Evolutionary conservation across 2,888 invertebrate species (phyloP).

Genomic region (Acanthosepion pharaonis): DNA sequence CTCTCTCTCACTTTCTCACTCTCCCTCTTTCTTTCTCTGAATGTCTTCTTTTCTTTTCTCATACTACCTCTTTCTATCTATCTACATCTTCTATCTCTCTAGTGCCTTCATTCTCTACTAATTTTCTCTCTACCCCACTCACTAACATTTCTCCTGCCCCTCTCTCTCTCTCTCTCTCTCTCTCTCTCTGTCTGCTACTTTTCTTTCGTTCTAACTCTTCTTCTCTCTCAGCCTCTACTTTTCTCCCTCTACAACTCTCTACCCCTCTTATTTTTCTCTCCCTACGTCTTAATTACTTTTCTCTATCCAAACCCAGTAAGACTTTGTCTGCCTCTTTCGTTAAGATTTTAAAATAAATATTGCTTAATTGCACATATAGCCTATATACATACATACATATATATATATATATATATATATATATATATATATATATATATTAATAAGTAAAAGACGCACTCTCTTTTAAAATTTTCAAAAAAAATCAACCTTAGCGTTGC

Average conservation of each 20-base stretch:
- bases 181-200: too few species aligned
- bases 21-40: background rate
- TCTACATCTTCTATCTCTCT: background rate
- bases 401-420: too few species aligned
- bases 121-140: background rate
- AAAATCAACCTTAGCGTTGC: too few species aligned
- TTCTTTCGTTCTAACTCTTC: background rate
- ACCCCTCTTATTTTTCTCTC: background rate
- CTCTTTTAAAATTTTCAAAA: too few species aligned
- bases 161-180: too few species aligned
- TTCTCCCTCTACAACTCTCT: background rate
- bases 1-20: background rate
- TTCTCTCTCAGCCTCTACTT: fast-evolving
- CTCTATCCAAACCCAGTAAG: background rate
- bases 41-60: background rate
- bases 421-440: too few species aligned
- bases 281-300: background rate
- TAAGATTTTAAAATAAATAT: background rate
- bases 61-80: background rate
- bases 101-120: background rate
- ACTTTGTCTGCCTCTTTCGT: background rate
- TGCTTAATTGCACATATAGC: too few species aligned
- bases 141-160: too few species aligned
- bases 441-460: too few species aligned
- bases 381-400: too few species aligned